Percentiles rank a stretch among this genome's conserved stretches.
These are phyloP conservation scores for Synaphobranchus kaupii DNA, from an alignment of 2,797 vertebrate genomes.

Conservation along the genomic window DNA sequence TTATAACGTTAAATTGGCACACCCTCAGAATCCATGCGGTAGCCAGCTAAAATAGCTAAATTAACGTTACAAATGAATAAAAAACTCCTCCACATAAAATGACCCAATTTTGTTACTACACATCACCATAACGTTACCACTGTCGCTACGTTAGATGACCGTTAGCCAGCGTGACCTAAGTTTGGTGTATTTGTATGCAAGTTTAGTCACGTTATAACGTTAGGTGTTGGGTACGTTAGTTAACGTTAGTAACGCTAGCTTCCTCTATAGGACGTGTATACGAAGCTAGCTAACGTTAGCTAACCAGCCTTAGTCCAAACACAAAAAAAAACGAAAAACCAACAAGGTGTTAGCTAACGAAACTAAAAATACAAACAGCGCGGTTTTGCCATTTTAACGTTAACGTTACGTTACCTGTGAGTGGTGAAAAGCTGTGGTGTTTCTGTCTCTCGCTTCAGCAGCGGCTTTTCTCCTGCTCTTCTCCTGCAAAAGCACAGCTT, in stretches of 20 bases:
- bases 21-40: background rate
- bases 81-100: background rate
- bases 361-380: background rate
- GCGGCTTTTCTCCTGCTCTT: constrained; percentile 40
- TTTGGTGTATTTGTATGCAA: background rate
- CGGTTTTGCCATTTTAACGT: background rate
- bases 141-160: background rate
- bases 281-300: background rate
- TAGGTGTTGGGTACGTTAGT: background rate
- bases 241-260: background rate
- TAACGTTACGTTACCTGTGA: constrained; percentile 22
- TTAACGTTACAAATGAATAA: background rate
- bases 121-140: background rate
- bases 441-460: background rate
- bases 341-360: background rate
- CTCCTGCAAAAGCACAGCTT: constrained; percentile 44
- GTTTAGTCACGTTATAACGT: no score
- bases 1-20: background rate
- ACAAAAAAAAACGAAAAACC: background rate
- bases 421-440: background rate
- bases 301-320: background rate
- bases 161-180: background rate
- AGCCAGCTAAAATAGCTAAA: background rate
- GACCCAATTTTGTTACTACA: background rate
- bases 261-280: no score